Evolutionary conservation across 2,888 invertebrate species (phyloP), one percentile per base, ranked within the genome.

Genomic region (Itoplectis maculator): DNA sequence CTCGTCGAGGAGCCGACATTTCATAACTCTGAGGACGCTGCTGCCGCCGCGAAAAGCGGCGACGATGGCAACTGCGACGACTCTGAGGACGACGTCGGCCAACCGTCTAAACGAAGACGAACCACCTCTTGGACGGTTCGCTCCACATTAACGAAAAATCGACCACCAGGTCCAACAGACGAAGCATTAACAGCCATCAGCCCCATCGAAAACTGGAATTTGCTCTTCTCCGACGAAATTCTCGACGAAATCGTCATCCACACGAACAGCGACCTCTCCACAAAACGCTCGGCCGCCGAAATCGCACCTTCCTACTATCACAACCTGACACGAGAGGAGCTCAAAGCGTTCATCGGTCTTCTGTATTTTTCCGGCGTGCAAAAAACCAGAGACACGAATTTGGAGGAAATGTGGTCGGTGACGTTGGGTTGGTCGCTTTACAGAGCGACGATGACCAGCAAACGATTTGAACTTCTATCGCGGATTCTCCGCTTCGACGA

Each of bases 401-500:
- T 66, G 65, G 23, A 40, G 7, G 75, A 66, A 18, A 11, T 75
- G 45, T 75, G 65, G 75, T 54, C 42, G 0, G 51, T 6, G 1
- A 42, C 54, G 29, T 75, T 68, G 23, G 75, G 75, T 11, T 59
- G 42, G n/a, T 75, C 23, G 2, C 1, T 74, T 3, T 79, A 68
- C 37, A 68, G 45, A 18, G 69, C 20, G 8, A 75, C 69, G 13
- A 80, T 80, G 80, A 54, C 80, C 11, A 15, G 13, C 40, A 42
- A 47, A 18, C 68, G 80, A 63, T 76, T 80, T 13, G 59, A 80
- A 51, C 59, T 75, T 45, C 59, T 80, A 1, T 49, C 59, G 20
- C 59, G 23, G 56, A 37, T 40, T 51, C 29, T 79, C 13, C 11
- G 79, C 15, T 72, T 74, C 63, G 73, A 79, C n/a, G 73, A 79